Base-by-base conservation (phyloP, 2,888 invertebrate genomes). In the Amiota communis region DNA sequence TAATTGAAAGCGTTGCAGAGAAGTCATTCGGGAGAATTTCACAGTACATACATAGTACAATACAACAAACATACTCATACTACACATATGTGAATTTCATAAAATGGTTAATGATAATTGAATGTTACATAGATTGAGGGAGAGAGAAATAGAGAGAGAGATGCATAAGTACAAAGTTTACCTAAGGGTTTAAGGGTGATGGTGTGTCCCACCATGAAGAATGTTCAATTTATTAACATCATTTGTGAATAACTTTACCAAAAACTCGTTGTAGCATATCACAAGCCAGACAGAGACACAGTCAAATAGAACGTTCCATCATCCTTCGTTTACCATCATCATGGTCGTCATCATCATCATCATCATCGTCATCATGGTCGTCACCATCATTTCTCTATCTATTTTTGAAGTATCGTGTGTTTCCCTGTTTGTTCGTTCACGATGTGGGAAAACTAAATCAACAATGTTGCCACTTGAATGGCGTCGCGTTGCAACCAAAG, bases 381-480 rank as follows among this genome's bases (percentile, higher is more conserved):
- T 36, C 36, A 36, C 36, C 36, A 36, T 36, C 36, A 36, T 36
- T 36, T 36, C 36, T 36, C 36, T 36, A 36, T 36, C 36, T 36
- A 36, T 36, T 6, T 2, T 36, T 36, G 23, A 36, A 36, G 36
- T 36, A 6, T 36, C 36, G 36, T 36, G 36, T 36, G 6, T 36
- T 2, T 23, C 23, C 36, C 36, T 36, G 0, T 36, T 36, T 36
- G 23, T 23, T 23, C 23, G 23, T 63, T 46, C n/a, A n/a, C 64
- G 8, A n/a, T 65, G 65, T 65, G 65, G 65, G 48, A 65, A 49
- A 15, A 65, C 65, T 49, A 65, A 65, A 65, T 65, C 48, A 65
- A 65, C 48, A 36, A 48, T 49, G 49, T 65, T 65, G 65, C 65
- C 65, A 65, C 65, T 48, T 64, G 15, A 47, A 13, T 47, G 64